These are phyloP conservation scores for Ariopsis seemanni DNA, from an alignment of 2,113 vertebrate species.

Conservation along the genomic window DNA sequence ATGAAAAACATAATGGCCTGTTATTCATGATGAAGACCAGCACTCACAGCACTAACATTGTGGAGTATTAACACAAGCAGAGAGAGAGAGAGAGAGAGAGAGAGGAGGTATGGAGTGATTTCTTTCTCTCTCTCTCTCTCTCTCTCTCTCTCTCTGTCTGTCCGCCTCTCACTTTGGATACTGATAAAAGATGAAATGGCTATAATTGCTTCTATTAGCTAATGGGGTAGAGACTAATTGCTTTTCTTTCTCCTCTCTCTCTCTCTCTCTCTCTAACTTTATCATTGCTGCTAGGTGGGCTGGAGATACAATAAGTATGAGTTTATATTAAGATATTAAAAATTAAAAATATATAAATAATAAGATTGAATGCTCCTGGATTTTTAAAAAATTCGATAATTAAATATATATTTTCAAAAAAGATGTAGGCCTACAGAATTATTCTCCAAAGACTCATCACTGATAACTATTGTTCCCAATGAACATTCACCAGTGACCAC, in stretches of 20 bases:
- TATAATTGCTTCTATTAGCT: slow-evolving; percentile 54
- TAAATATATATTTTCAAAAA: too few relatives aligned
- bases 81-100: not conserved
- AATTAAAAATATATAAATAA: not conserved
- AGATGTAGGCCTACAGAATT: not conserved
- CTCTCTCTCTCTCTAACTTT: slow-evolving; percentile 1
- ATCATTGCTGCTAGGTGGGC: not conserved
- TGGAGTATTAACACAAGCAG: not conserved
- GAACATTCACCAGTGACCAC: not conserved
- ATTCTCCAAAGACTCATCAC: not conserved
- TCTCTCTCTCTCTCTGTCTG: slow-evolving; percentile 1
- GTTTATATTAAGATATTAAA: not conserved
- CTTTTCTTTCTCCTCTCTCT: not conserved
- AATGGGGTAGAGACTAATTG: slow-evolving; percentile 38
- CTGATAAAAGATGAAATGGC: slow-evolving; percentile 45
- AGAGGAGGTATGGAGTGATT: not conserved
- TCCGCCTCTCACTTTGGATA: slow-evolving; percentile 33
- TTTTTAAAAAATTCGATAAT: too few relatives aligned
- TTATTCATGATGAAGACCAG: slow-evolving; percentile 16
- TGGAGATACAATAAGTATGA: not conserved
- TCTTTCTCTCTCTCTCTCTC: not conserved
- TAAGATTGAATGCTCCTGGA: not conserved
- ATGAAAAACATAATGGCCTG: slow-evolving; percentile 17
- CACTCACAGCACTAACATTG: not conserved
- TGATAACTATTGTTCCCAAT: not conserved